Conservation (phyloP, 1,140 invertebrate species). For the Psilanteris sp. region DNA sequence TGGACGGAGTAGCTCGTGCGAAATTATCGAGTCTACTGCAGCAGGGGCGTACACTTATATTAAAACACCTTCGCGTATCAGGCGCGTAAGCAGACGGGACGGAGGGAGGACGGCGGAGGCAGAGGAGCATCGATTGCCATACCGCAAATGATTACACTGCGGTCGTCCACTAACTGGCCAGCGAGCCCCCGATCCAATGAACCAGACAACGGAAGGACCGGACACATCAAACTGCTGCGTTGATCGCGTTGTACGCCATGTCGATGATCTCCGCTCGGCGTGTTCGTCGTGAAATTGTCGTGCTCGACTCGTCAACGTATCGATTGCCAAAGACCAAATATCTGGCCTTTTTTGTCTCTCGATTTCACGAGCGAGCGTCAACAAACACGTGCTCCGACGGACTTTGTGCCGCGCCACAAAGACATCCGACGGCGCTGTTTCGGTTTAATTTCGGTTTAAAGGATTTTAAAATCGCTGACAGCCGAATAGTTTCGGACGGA, state of each 20-base stretch:
- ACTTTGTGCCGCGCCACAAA: slow-evolving; percentile 23
- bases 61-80: slow-evolving; percentile 14
- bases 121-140: slow-evolving; percentile 68
- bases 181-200: slow-evolving; percentile 63
- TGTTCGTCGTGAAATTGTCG: slow-evolving; percentile 30
- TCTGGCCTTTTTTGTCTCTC: slow-evolving; percentile 20
- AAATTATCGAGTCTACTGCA: neutral
- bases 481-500: no score
- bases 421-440: slow-evolving; percentile 7
- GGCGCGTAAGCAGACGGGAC: slow-evolving; percentile 13
- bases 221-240: slow-evolving; percentile 52
- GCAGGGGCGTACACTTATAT: slow-evolving; percentile 20
- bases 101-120: neutral
- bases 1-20: neutral
- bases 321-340: slow-evolving; percentile 33
- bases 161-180: slow-evolving; percentile 75
- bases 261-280: slow-evolving; percentile 4
- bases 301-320: slow-evolving; percentile 9
- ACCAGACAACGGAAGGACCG: slow-evolving; percentile 48
- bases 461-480: neutral
- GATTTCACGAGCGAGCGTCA: slow-evolving; percentile 19
- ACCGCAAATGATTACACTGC: slow-evolving; percentile 78
- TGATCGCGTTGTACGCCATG: slow-evolving; percentile 28
- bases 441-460: slow-evolving; percentile 19
- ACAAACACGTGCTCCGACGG: slow-evolving; percentile 4